Conservation (phyloP, 2,888 invertebrate genomes). For the Drosophila atroscutellata region DNA sequence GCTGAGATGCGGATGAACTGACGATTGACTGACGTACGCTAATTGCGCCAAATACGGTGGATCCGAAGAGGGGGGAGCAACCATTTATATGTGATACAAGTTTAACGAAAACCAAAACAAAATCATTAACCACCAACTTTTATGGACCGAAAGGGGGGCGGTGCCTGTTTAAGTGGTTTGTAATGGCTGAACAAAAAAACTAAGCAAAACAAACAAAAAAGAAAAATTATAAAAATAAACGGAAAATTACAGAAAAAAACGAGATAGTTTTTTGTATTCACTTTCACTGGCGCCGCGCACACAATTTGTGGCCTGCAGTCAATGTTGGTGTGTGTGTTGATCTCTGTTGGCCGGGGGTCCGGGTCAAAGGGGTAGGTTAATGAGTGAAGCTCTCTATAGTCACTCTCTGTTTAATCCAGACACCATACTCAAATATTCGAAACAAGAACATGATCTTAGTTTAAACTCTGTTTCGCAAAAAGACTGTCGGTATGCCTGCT, state of each 20-base stretch:
- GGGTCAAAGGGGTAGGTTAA: no score
- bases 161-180: constrained; percentile 34
- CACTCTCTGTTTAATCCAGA: constrained; percentile 64
- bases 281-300: constrained; percentile 61
- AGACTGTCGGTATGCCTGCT: background rate
- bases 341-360: no score
- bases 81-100: constrained; percentile 40
- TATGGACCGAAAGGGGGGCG: constrained; percentile 13
- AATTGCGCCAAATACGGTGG: constrained; percentile 13
- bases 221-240: constrained; percentile 29
- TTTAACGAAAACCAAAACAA: constrained; percentile 63
- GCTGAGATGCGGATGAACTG: constrained; percentile 45
- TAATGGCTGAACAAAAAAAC: constrained; percentile 41
- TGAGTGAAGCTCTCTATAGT: constrained; percentile 17
- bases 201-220: constrained; percentile 9
- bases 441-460: constrained; percentile 13
- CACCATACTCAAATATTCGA: constrained; percentile 5
- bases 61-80: background rate
- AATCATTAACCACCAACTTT: constrained; percentile 48
- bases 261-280: constrained; percentile 54
- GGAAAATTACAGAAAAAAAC: constrained; percentile 63
- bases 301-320: constrained; percentile 20
- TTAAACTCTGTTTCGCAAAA: background rate
- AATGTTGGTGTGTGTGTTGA: constrained; percentile 7
- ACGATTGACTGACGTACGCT: constrained; percentile 29